Conservation (phyloP, 1,140 invertebrate species). For the Oppia nitens region DNA sequence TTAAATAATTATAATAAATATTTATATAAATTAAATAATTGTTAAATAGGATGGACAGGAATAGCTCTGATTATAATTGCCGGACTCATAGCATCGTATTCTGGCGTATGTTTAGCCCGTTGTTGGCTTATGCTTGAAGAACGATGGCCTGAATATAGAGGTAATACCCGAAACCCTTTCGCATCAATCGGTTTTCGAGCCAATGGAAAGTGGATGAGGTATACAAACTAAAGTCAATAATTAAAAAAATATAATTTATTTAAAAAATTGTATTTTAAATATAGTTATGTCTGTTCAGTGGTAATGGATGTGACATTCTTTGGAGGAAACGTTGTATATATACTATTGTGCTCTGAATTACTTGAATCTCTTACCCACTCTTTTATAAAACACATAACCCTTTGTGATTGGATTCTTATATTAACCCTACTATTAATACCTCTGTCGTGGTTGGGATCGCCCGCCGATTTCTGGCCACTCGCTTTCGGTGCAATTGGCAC, state of each 20-base stretch:
- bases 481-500: background rate
- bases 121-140: conserved; percentile 20
- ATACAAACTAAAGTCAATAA: background rate
- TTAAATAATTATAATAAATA: too few relatives aligned
- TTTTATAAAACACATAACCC: conserved; percentile 26
- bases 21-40: background rate
- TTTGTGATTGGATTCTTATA: conserved; percentile 44
- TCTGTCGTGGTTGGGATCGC: conserved; percentile 46
- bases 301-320: conserved; percentile 43
- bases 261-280: background rate
- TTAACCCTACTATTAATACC: conserved; percentile 41
- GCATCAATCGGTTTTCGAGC: conserved; percentile 18
- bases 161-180: conserved; percentile 17
- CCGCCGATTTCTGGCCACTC: conserved; percentile 45
- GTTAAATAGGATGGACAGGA: conserved; percentile 25
- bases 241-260: background rate
- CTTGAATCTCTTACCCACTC: conserved; percentile 35
- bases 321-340: conserved; percentile 47
- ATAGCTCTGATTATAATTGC: conserved; percentile 23
- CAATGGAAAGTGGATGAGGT: conserved; percentile 15
- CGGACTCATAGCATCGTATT: conserved; percentile 19
- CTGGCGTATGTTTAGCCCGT: conserved; percentile 11
- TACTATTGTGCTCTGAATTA: conserved; percentile 46
- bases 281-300: background rate
- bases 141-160: conserved; percentile 17